A percentile compares a stretch with the other conserved stretches of the same genome.
Conservation (phyloP, 2,888 invertebrate genomes). For the Cephus sareptanus region DNA sequence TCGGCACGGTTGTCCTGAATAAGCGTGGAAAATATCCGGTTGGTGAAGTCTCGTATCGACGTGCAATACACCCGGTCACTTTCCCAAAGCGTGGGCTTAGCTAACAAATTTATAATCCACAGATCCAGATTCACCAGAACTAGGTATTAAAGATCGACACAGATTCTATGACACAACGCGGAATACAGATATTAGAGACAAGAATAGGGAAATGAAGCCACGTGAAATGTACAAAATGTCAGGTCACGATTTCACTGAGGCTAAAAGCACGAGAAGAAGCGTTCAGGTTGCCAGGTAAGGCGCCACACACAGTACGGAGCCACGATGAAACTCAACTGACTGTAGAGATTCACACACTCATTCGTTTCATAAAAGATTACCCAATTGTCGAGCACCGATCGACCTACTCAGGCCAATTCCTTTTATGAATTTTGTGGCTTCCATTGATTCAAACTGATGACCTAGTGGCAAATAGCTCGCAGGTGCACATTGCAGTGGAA, state of each 20-base stretch:
- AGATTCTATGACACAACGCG: not conserved
- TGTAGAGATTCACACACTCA: not conserved
- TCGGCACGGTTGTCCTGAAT: not conserved
- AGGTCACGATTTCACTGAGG: not conserved
- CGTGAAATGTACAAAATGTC: not conserved
- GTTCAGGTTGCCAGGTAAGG: not conserved
- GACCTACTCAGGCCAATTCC: conserved; percentile 38
- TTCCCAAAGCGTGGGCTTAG: not conserved
- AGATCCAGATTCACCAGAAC: not conserved
- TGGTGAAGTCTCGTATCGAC: not conserved
- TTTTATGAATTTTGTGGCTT: conserved; percentile 26
- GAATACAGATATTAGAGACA: not conserved
- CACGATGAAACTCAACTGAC: not conserved
- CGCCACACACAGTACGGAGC: not conserved
- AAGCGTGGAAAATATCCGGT: not conserved
- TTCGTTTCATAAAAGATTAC: not conserved
- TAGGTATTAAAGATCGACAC: not conserved
- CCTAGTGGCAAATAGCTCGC: conserved; percentile 16
- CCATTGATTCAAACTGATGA: conserved; percentile 25
- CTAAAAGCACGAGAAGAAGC: not conserved
- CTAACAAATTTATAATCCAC: not conserved
- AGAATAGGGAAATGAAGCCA: not conserved
- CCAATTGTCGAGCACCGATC: not conserved
- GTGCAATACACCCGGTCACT: too few species aligned
- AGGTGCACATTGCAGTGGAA: conserved; percentile 24